A percentile compares a stretch with the other conserved stretches of the same genome.
Evolutionary conservation across 2,888 invertebrate species (phyloP).

Genomic region (Thecocarcelia acutangulata): DNA sequence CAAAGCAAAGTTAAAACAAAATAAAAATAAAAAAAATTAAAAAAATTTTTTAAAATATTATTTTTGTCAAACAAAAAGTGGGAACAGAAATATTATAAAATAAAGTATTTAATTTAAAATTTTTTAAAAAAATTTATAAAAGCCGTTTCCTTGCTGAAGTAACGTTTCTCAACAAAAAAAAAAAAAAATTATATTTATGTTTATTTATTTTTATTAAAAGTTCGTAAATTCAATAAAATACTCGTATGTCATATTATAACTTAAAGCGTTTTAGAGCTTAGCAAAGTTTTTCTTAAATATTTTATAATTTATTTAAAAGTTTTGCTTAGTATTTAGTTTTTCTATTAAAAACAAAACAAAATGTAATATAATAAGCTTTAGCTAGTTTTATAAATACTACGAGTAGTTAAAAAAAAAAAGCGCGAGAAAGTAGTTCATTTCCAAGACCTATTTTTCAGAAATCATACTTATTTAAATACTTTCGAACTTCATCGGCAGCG

Average conservation of each 20-base stretch:
- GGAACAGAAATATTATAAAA: conserved; percentile 72
- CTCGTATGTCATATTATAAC: neutral
- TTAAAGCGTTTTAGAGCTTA: conserved; percentile 41
- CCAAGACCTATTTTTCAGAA: too few relatives aligned
- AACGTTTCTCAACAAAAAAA: too few relatives aligned
- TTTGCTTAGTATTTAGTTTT: conserved; percentile 31
- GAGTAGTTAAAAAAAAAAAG: too few relatives aligned
- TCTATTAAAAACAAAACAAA: neutral
- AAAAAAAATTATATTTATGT: conserved; percentile 3
- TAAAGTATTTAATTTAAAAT: conserved; percentile 29
- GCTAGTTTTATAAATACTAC: neutral
- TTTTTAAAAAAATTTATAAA: conserved; percentile 11
- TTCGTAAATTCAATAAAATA: neutral
- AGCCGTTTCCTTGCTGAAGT: conserved; percentile 14
- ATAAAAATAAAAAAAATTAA: conserved; percentile 44
- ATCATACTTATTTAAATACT: too few relatives aligned
- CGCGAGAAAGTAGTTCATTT: too few relatives aligned
- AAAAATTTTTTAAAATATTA: conserved; percentile 58
- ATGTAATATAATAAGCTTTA: neutral
- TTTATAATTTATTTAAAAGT: conserved; percentile 23
- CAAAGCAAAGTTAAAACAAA: conserved; percentile 54
- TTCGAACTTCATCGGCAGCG: too few relatives aligned
- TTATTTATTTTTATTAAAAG: neutral
- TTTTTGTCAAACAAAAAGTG: conserved; percentile 67
- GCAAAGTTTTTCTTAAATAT: conserved; percentile 5